Conservation (phyloP, 2,113 vertebrate genomes). For the Calonectris borealis region DNA sequence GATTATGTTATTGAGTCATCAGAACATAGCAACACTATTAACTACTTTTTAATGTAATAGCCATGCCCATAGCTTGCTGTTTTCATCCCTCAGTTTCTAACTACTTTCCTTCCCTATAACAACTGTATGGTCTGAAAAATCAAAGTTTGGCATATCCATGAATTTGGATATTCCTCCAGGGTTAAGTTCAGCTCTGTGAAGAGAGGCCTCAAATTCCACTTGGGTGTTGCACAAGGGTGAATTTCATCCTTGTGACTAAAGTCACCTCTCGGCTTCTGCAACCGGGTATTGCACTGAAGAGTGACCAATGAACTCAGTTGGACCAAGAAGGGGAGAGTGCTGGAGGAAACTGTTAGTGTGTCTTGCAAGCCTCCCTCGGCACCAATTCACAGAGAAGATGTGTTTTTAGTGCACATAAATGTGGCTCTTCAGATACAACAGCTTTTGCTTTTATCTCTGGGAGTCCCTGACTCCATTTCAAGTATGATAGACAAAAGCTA, state of each 20-base stretch:
- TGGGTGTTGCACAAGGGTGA: background rate
- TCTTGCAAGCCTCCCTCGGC: background rate
- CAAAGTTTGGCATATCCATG: background rate
- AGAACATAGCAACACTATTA: background rate
- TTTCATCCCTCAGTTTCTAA: background rate
- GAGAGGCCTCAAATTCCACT: background rate
- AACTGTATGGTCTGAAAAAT: background rate
- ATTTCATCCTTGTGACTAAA: background rate
- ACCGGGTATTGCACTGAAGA: background rate
- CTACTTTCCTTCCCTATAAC: background rate
- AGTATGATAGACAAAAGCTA: background rate
- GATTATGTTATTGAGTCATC: background rate
- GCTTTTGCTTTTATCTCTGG: background rate
- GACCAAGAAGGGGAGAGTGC: background rate
- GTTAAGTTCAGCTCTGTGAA: background rate
- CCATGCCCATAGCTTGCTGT: background rate
- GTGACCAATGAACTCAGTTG: background rate
- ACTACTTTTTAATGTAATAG: background rate
- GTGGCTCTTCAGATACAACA: background rate
- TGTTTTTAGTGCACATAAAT: fast-evolving
- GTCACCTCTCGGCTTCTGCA: background rate
- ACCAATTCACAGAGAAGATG: background rate
- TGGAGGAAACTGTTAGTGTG: background rate
- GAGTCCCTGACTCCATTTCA: background rate
- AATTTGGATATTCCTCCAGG: background rate